Evolutionary conservation across 2,797 vertebrate species (phyloP), one percentile per base, ranked within the genome.

Genomic region (Pachyuromys duprasi): DNA sequence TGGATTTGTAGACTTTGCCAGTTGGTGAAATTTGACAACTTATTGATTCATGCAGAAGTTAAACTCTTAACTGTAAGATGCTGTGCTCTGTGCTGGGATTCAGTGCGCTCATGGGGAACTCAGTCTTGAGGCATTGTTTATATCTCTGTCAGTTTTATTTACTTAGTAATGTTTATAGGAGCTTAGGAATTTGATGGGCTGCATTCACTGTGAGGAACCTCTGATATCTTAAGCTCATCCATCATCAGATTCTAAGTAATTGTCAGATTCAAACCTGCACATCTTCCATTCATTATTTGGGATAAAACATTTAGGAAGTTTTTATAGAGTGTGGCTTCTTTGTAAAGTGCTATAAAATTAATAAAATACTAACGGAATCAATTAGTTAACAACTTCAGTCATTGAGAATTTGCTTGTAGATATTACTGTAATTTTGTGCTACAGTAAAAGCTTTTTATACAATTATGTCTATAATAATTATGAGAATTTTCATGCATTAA

Each of bases 281-380:
- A 53, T 39, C 42, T 39, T 88, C 60, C 33, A 69, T 18, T 93
- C 28, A 83, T 83, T 83, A 93, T 67, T 87, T 93, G 42, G 28
- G 80, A 7, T 86, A 88, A 84, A 96, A 82, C 8, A 55, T 42
- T 94, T 57, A 90, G 60, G 82, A 86, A 53, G 89, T 87, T 79
- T 24, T 49, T 80, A 67, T 75, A 76, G 18, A 63, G 24, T 62
- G 28, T 86, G 78, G 33, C 26, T 12, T 80, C 17, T 55, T 80
- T 80, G 42, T 86, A 67, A 96, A 82, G 86, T 76, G 65, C 13
- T 57, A 7, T 74, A 75, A 88, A 55, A n/a, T 62, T 63, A 91
- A 81, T 62, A 74, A 87, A 93, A 69, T 91, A n/a, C 9, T 55
- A 81, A 90, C 90, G 92, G 80, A 96, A 57, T 89, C 86, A 67